Percentiles rank a stretch among this genome's conserved stretches.
These are phyloP conservation scores for Siphlonurus alternatus DNA, from an alignment of 2,888 invertebrate genomes.

Conservation along the genomic window DNA sequence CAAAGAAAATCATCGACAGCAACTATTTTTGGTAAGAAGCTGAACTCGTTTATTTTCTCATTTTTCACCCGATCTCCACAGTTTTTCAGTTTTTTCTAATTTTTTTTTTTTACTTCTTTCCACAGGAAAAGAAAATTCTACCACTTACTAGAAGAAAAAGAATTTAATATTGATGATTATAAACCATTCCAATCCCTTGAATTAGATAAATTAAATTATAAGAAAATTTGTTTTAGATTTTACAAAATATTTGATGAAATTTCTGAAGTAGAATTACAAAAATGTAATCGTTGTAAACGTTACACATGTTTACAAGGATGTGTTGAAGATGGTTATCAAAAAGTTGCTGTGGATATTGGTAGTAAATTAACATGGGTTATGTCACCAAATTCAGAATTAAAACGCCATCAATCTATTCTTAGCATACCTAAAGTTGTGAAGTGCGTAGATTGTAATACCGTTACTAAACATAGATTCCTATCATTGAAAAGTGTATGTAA, in stretches of 20 bases:
- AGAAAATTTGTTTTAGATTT: not conserved
- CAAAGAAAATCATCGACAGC: conserved; percentile 25
- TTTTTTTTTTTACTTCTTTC: not conserved
- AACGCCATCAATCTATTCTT: conserved; percentile 9
- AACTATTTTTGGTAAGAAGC: conserved; percentile 27
- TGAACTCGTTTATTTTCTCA: too few species aligned
- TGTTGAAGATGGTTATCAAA: conserved; percentile 24
- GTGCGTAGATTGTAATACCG: conserved; percentile 10
- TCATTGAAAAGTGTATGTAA: not conserved
- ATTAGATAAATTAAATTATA: not conserved
- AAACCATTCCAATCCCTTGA: not conserved
- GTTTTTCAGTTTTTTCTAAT: not conserved
- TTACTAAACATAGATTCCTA: not conserved
- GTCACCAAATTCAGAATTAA: conserved; percentile 18
- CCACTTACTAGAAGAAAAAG: not conserved
- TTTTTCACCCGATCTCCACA: too few species aligned
- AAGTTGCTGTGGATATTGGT: conserved; percentile 28
- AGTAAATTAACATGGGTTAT: conserved; percentile 29
- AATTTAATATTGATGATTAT: not conserved
- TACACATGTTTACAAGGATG: conserved; percentile 27
- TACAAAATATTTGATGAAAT: not conserved
- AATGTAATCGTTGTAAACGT: conserved; percentile 25
- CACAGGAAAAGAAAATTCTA: not conserved
- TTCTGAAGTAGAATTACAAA: not conserved
- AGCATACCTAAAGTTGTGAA: not conserved